These are phyloP conservation scores for Microctonus brassicae DNA, from an alignment of 2,888 invertebrate genomes.

Conservation along the genomic window DNA sequence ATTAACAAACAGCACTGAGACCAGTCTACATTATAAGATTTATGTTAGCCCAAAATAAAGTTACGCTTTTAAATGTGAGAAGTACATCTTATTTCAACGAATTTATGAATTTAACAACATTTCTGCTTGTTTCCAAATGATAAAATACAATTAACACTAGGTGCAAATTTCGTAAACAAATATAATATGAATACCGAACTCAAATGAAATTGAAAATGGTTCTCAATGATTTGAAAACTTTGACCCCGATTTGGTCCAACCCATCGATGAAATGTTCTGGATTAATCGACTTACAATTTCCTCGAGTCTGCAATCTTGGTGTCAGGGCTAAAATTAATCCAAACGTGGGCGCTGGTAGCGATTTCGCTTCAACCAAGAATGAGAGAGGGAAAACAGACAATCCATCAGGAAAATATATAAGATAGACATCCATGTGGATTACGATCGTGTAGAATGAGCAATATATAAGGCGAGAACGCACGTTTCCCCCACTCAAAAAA, in stretches of 20 bases:
- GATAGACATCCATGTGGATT: constrained; percentile 21
- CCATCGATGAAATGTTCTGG: constrained; percentile 11
- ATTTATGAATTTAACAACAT: too few relatives aligned
- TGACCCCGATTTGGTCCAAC: constrained; percentile 24
- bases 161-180: too few relatives aligned
- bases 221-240: constrained; percentile 2
- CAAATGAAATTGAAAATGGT: neutral
- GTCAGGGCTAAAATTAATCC: constrained; percentile 42
- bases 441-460: constrained; percentile 26
- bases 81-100: too few relatives aligned
- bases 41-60: too few relatives aligned
- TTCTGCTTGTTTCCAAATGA: too few relatives aligned
- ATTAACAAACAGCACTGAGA: too few relatives aligned
- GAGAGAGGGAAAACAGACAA: constrained; percentile 13
- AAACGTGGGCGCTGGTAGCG: constrained; percentile 40
- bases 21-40: too few relatives aligned
- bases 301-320: neutral
- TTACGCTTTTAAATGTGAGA: too few relatives aligned
- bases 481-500: constrained; percentile 54
- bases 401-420: constrained; percentile 13
- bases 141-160: too few relatives aligned
- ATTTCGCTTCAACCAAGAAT: constrained; percentile 2
- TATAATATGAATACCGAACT: neutral
- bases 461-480: constrained; percentile 50
- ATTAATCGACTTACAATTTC: constrained; percentile 17